Evolutionary conservation across 2,888 invertebrate species (phyloP).

Genomic region (Saturnia pavonia): DNA sequence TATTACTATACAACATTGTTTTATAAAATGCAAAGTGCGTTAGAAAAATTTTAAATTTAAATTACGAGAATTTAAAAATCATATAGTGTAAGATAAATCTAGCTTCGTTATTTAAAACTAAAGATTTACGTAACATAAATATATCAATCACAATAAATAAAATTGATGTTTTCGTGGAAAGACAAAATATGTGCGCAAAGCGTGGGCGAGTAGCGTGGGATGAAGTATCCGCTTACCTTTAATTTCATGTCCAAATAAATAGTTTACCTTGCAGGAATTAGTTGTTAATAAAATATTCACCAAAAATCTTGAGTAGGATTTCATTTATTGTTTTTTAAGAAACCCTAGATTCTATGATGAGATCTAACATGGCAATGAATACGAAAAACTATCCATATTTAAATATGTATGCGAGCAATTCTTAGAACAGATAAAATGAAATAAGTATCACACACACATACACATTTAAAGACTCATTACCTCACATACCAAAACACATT

Average conservation of each 20-base stretch:
- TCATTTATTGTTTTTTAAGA: too few species aligned
- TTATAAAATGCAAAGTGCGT: neutral
- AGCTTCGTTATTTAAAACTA: neutral
- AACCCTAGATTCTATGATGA: too few species aligned
- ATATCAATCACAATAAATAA: neutral
- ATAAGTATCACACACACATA: too few species aligned
- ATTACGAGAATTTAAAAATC: neutral
- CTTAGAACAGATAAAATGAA: too few species aligned
- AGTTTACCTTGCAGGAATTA: neutral
- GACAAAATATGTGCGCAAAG: constrained; percentile 3
- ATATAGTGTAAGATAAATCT: neutral
- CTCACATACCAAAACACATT: too few species aligned
- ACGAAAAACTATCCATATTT: too few species aligned
- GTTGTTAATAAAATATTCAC: too few species aligned
- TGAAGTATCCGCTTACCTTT: neutral
- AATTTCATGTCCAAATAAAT: neutral
- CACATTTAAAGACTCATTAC: too few species aligned
- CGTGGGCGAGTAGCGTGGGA: constrained; percentile 2
- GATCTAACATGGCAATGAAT: too few species aligned
- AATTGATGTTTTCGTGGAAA: neutral
- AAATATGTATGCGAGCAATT: too few species aligned
- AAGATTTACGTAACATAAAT: neutral
- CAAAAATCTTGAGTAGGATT: too few species aligned
- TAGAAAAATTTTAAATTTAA: neutral
- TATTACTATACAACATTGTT: neutral